Base-by-base conservation (phyloP, 2,888 invertebrate species). In the Aquatica leii region DNA sequence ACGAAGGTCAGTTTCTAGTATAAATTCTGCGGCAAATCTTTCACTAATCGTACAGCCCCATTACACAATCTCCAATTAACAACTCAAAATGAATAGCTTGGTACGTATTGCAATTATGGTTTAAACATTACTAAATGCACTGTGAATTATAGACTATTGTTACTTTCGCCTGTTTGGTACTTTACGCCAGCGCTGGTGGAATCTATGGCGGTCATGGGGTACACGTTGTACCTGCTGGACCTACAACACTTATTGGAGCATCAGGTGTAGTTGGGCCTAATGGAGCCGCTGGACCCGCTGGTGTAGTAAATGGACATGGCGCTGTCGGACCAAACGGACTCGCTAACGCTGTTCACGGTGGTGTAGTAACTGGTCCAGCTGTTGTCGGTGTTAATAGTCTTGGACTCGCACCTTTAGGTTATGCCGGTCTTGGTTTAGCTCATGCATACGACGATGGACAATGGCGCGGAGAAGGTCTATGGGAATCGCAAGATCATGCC, bases 381-480 rank as follows among this genome's bases (percentile, higher is more conserved):
- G 43, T 31, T 20, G 50, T 20, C 14, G 50, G 12, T 11, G 43
- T 31, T 20, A 40, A 12, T 20, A 41, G 12, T 12, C 18, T 41
- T 17, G 53, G 53, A 49, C n/a, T 50, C 8, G 50, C n/a, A n/a
- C n/a, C n/a, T n/a, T 24, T 4, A 4, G 24, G 24, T 24, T 24
- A 24, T 24, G 24, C 4, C 6, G 24, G 24, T 24, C 2, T 24
- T 46, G 46, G 46, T 18, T 17, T 3, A 18, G 46, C 46, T 9
- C 24, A 2, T 14, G 17, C 31, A 11, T 24, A 24, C 17, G 48
- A 59, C 55, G 59, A 65, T 56, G 65, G 65, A 15, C 51, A 59
- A 51, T 60, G 65, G 65, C 50, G 48, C 34, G 60, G 65, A n/a
- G 61, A 55, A 55, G 59, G 59, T 59, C 53, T 59, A 24, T 54